A percentile compares a stretch with the other conserved stretches of the same genome.
Conservation (phyloP, 2,797 vertebrate species). For the Sebastes glaucus region DNA sequence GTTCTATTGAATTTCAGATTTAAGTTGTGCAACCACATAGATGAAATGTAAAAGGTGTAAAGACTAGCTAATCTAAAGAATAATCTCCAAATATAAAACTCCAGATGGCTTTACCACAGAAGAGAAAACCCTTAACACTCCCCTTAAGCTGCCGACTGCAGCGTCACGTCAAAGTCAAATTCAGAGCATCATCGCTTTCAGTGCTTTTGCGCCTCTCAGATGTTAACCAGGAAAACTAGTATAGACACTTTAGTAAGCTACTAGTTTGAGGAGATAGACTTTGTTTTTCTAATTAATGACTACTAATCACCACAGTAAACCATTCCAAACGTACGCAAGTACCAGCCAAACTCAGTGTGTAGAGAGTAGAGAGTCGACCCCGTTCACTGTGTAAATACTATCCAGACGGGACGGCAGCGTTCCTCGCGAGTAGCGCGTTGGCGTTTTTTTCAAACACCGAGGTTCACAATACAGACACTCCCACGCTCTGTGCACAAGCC, state of each 20-base stretch:
- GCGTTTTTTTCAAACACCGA: conserved; percentile 16
- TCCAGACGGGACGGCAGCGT: background rate
- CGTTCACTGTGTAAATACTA: conserved; percentile 73
- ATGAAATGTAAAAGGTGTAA: background rate
- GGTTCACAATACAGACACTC: conserved; percentile 42
- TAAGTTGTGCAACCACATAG: background rate
- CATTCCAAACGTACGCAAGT: conserved; percentile 65
- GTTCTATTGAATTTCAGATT: background rate
- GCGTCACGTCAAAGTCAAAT: background rate
- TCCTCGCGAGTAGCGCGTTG: conserved; percentile 16
- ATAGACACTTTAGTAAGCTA: conserved; percentile 51
- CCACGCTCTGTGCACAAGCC: conserved; percentile 54
- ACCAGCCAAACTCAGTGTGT: conserved; percentile 72
- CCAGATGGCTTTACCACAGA: background rate
- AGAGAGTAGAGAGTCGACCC: conserved; percentile 49
- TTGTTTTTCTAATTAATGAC: conserved; percentile 56
- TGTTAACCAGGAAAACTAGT: conserved; percentile 46
- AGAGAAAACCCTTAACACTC: background rate
- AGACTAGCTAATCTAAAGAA: background rate
- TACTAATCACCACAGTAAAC: conserved; percentile 45
- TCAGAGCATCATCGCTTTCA: conserved; percentile 41
- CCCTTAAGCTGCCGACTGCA: background rate
- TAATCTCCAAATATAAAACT: background rate
- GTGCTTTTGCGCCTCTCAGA: conserved; percentile 63
- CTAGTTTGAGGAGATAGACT: conserved; percentile 48